These are phyloP conservation scores for Melanotus villosus DNA, from an alignment of 2,888 invertebrate genomes.

Conservation along the genomic window DNA sequence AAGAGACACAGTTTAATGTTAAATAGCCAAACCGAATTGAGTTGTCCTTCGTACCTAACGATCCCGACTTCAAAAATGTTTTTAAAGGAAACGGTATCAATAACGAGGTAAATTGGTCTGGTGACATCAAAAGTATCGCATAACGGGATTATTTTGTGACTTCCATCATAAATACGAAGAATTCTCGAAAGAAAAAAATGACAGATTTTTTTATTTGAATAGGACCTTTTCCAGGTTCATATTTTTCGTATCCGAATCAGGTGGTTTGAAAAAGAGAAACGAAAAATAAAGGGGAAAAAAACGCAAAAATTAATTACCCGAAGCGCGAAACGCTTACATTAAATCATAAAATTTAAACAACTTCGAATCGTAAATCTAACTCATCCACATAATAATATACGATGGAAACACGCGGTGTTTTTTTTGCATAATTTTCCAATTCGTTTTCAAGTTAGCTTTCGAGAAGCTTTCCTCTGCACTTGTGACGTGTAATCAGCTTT, in stretches of 20 bases:
- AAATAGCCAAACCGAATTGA: conserved; percentile 38
- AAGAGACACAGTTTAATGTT: conserved; percentile 34
- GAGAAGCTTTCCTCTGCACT: conserved; percentile 49
- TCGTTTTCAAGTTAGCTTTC: conserved; percentile 48
- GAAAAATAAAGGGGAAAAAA: background rate
- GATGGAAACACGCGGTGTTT: conserved; percentile 36
- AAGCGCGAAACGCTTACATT: conserved; percentile 2
- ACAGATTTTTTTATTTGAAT: conserved; percentile 18
- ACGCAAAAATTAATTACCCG: conserved; percentile 13
- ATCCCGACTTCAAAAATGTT: conserved; percentile 23
- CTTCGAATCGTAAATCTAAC: conserved; percentile 29
- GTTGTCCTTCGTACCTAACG: conserved; percentile 33
- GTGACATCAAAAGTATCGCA: conserved; percentile 40
- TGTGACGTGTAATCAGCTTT: conserved; percentile 56
- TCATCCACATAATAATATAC: conserved; percentile 40
- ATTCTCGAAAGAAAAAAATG: conserved; percentile 29
- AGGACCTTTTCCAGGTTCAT: background rate
- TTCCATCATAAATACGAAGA: conserved; percentile 39
- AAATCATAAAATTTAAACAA: conserved; percentile 34
- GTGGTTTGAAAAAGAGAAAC: background rate
- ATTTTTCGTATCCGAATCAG: background rate
- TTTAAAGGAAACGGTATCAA: conserved; percentile 36
- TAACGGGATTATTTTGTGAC: conserved; percentile 43
- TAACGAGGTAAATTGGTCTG: conserved; percentile 41
- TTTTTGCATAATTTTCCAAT: conserved; percentile 57